These are phyloP conservation scores for Hylyphantes graminicola DNA, from an alignment of 1,140 invertebrate species.

Conservation along the genomic window DNA sequence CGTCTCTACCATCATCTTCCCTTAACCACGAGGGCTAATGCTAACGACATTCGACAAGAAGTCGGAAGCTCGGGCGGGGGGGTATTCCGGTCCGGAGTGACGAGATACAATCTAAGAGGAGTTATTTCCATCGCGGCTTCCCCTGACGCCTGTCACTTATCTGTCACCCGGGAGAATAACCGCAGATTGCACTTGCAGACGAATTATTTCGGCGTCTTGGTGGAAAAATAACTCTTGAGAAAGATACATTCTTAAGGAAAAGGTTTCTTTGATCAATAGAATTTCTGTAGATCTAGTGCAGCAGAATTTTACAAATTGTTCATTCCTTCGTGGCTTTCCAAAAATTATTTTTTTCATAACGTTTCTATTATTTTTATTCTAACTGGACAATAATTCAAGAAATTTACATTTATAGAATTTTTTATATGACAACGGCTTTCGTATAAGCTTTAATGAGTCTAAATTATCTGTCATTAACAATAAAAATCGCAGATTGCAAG, in stretches of 20 bases:
- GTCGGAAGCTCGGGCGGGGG: constrained; percentile 31
- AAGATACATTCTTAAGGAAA: background rate
- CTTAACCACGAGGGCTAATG: constrained; percentile 27
- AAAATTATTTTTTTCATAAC: too few species aligned
- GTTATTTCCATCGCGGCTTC: constrained; percentile 52
- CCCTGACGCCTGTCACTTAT: constrained; percentile 50
- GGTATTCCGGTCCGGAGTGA: background rate
- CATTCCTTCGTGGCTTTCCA: too few species aligned
- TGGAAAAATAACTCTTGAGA: background rate
- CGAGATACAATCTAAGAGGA: constrained; percentile 43
- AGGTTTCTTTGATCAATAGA: too few species aligned
- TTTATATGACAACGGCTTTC: too few species aligned
- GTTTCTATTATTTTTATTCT: too few species aligned
- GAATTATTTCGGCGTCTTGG: background rate
- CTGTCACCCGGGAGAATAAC: constrained; percentile 47
- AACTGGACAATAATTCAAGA: too few species aligned
- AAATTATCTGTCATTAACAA: too few species aligned
- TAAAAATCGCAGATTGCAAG: too few species aligned
- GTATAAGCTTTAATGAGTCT: too few species aligned
- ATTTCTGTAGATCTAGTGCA: too few species aligned
- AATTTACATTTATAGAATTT: too few species aligned
- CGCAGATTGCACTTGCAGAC: constrained; percentile 45
- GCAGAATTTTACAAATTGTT: too few species aligned
- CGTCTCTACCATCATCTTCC: background rate
- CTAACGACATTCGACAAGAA: constrained; percentile 40